These are phyloP conservation scores for pig (Sus scrofa) DNA, from an alignment of 2,113 vertebrate species.

Conservation along the genomic window T2T-Sscrofa CM000829.6:42441501-42442000, in stretches of 20 bases:
- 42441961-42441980: not conserved
- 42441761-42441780: not conserved
- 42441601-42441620: not conserved
- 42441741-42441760: not conserved
- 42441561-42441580: not conserved
- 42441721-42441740: not conserved
- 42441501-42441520: not conserved
- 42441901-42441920: not conserved
- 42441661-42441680: not conserved
- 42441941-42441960: not conserved
- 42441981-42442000: not conserved
- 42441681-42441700: conserved; percentile 9
- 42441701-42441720: not conserved
- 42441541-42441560: not conserved
- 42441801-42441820: not conserved
- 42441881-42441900: not conserved
- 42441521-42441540: conserved; percentile 24
- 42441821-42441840: not conserved
- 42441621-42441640: not conserved
- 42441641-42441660: not conserved
- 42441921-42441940: not conserved
- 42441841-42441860: not conserved
- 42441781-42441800: not conserved
- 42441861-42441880: not conserved
- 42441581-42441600: not conserved